These are phyloP conservation scores for Bryconaethiops microstoma DNA, from an alignment of 2,797 vertebrate genomes.

Conservation along the genomic window DNA sequence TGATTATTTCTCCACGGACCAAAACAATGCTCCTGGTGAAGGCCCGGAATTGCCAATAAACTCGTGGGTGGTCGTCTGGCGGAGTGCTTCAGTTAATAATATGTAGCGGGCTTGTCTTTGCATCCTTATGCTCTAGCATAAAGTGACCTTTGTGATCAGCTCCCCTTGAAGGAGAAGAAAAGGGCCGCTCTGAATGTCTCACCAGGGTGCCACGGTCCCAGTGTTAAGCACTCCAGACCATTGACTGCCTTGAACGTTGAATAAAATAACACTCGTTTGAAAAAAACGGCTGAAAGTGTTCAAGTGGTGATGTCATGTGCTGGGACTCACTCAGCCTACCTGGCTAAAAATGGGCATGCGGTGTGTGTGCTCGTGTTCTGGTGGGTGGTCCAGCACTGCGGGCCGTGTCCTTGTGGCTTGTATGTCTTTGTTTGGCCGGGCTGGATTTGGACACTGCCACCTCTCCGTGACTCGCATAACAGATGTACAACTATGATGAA, in stretches of 20 bases:
- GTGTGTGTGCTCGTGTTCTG: slow-evolving; percentile 8
- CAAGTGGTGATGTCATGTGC: slow-evolving; percentile 24
- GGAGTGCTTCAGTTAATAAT: slow-evolving; percentile 42
- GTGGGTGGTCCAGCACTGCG: slow-evolving; percentile 52
- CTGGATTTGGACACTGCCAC: slow-evolving; percentile 23
- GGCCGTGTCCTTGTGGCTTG: slow-evolving; percentile 9
- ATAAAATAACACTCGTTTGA: slow-evolving; percentile 29
- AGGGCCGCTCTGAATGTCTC: slow-evolving; percentile 38
- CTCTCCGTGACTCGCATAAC: slow-evolving; percentile 18
- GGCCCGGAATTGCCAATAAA: slow-evolving; percentile 2
- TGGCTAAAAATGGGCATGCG: slow-evolving; percentile 57
- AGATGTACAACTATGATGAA: not conserved
- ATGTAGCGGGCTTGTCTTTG: slow-evolving; percentile 33
- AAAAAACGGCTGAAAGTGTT: slow-evolving; percentile 27
- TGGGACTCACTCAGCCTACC: slow-evolving; percentile 39
- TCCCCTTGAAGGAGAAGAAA: slow-evolving; percentile 47
- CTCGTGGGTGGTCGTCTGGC: slow-evolving; percentile 44
- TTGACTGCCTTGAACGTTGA: slow-evolving; percentile 24
- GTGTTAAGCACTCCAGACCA: slow-evolving; percentile 20
- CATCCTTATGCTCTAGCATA: slow-evolving; percentile 25
- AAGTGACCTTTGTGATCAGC: slow-evolving; percentile 48
- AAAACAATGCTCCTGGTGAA: slow-evolving; percentile 29
- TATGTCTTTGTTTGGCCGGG: slow-evolving; percentile 39
- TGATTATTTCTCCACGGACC: slow-evolving; percentile 34
- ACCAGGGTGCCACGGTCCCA: slow-evolving; percentile 23